Conservation (phyloP, 2,888 invertebrate genomes). For the Laothoe populi region DNA sequence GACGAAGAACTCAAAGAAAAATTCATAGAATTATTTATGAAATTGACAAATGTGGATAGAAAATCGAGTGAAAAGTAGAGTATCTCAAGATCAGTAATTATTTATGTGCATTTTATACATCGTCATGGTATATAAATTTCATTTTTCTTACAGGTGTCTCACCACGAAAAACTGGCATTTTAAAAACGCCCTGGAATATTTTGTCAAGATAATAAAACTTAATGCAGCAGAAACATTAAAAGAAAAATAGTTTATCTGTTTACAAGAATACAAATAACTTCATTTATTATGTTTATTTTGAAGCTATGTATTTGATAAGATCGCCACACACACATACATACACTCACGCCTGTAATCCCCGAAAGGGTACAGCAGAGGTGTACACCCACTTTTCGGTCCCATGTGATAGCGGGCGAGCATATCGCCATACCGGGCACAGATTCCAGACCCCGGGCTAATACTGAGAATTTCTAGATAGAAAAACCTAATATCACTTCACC, state of each 20-base stretch:
- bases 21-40: conserved; percentile 62
- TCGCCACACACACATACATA: no score
- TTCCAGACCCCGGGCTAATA: no score
- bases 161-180: conserved; percentile 87
- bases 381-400: no score
- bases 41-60: conserved; percentile 59
- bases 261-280: no score
- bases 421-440: no score
- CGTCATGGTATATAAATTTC: not conserved
- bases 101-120: not conserved
- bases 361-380: no score
- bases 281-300: no score
- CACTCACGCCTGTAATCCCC: no score
- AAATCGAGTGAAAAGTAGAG: conserved; percentile 58
- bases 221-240: not conserved
- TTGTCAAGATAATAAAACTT: conserved; percentile 52
- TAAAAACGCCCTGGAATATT: conserved; percentile 64
- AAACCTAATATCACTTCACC: no score
- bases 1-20: conserved; percentile 61
- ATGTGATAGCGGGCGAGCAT: no score
- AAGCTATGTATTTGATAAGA: no score
- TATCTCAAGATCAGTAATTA: not conserved
- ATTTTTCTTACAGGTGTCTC: conserved; percentile 84
- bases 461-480: no score
- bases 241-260: not conserved